phyloP scores from a whole-genome alignment of 2,797 vertebrate species.

The Falco concolor region DNA sequence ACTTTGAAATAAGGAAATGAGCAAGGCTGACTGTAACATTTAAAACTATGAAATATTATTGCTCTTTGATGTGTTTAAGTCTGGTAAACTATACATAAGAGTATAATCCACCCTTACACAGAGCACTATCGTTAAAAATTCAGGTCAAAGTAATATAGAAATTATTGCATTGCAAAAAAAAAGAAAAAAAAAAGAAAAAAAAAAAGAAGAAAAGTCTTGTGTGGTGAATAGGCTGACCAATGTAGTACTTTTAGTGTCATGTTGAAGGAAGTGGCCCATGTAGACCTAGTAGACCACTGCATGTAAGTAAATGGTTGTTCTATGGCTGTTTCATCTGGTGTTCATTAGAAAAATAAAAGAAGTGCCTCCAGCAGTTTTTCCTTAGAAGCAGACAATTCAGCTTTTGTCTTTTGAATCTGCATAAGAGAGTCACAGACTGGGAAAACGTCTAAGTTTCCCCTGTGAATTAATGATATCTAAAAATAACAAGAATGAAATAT shows the following conservation, averaged over 20 bases:
- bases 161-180: not conserved
- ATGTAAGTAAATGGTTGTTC: slow-evolving; percentile 45
- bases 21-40: not conserved
- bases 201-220: not conserved
- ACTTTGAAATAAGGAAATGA: slow-evolving; percentile 24
- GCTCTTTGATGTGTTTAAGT: not conserved
- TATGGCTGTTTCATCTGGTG: slow-evolving; percentile 39
- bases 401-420: slow-evolving; percentile 54
- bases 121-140: not conserved
- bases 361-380: slow-evolving; percentile 41
- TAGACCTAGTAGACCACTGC: not conserved
- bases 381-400: slow-evolving; percentile 26
- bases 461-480: slow-evolving; percentile 42
- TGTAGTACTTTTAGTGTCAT: not conserved
- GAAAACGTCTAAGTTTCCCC: slow-evolving; percentile 16
- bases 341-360: slow-evolving; percentile 51
- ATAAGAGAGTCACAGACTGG: slow-evolving; percentile 3
- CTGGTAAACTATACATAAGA: not conserved
- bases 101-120: not conserved
- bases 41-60: slow-evolving; percentile 5
- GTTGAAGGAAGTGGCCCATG: not conserved
- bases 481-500: slow-evolving; percentile 26
- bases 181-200: not conserved
- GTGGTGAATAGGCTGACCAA: not conserved
- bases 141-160: not conserved